A percentile compares a stretch with the other conserved stretches of the same genome.
phyloP scores from a whole-genome alignment of 1,140 invertebrate genomes.

The Pseudobourletiella spinata region DNA sequence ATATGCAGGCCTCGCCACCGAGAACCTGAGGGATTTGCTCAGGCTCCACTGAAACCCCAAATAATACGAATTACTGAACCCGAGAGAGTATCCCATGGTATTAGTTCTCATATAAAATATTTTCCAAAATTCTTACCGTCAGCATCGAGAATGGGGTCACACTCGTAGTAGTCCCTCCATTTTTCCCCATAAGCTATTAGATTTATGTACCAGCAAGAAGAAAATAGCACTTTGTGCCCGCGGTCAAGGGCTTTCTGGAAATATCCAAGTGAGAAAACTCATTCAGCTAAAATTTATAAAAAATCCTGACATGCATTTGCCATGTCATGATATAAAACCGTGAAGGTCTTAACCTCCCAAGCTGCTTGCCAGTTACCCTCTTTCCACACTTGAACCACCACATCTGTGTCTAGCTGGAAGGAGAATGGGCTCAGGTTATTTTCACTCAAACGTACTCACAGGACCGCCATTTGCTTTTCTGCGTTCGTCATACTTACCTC shows the following conservation, averaged over 20 bases:
- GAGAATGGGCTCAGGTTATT: neutral
- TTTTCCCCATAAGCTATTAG: neutral
- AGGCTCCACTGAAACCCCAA: constrained; percentile 36
- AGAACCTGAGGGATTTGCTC: constrained; percentile 49
- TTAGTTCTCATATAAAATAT: constrained; percentile 28
- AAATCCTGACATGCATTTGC: neutral
- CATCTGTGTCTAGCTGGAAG: constrained; percentile 46
- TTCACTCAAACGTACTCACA: no score
- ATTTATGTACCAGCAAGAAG: constrained; percentile 71
- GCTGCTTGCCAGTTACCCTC: constrained; percentile 39
- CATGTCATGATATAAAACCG: neutral
- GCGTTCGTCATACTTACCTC: constrained; percentile 36
- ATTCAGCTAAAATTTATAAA: neutral
- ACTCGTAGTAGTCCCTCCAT: constrained; percentile 65
- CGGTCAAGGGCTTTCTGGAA: constrained; percentile 39
- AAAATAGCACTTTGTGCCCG: constrained; percentile 58
- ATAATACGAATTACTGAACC: constrained; percentile 3
- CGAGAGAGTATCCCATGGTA: constrained; percentile 2
- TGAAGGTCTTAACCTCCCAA: neutral
- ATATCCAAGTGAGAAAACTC: neutral
- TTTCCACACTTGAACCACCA: constrained; percentile 65
- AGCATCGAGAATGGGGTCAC: constrained; percentile 53
- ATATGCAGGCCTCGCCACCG: constrained; percentile 66
- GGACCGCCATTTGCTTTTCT: neutral
- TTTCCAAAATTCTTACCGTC: neutral